Conservation (phyloP, 1,140 invertebrate genomes). For the Saccostrea cuccullata region DNA sequence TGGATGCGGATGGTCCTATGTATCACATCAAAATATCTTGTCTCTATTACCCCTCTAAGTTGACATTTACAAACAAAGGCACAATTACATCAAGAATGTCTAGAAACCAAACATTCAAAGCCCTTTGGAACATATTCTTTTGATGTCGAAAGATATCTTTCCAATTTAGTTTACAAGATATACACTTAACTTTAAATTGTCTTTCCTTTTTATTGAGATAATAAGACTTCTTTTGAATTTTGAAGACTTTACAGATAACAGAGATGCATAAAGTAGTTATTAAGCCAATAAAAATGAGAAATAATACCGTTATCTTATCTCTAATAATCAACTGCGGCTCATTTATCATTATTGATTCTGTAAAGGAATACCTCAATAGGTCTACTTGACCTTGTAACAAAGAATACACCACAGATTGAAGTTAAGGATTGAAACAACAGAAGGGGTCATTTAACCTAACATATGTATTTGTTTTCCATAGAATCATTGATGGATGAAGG, state of each 20-base stretch:
- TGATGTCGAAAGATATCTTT: neutral
- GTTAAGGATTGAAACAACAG: neutral
- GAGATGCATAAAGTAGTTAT: neutral
- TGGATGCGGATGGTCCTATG: neutral
- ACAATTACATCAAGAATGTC: neutral
- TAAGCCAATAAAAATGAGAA: neutral
- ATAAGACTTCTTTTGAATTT: neutral
- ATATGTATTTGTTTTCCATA: neutral
- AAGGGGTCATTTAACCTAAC: neutral
- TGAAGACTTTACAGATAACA: neutral
- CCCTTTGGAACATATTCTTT: neutral
- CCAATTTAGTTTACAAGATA: neutral
- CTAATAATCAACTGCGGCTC: neutral
- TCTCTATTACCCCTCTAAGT: neutral
- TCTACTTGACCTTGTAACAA: neutral
- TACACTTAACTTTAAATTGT: neutral
- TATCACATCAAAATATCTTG: slow-evolving; percentile 17
- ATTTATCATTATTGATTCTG: slow-evolving; percentile 22
- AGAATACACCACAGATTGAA: neutral
- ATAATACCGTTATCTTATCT: neutral
- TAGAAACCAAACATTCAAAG: neutral
- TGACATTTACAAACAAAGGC: slow-evolving; percentile 7
- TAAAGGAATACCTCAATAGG: neutral
- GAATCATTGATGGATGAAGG: neutral
- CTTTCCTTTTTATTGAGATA: slow-evolving; percentile 5